Evolutionary conservation across 2,888 invertebrate genomes (phyloP).

Genomic region (Hyposoter didymator): DNA sequence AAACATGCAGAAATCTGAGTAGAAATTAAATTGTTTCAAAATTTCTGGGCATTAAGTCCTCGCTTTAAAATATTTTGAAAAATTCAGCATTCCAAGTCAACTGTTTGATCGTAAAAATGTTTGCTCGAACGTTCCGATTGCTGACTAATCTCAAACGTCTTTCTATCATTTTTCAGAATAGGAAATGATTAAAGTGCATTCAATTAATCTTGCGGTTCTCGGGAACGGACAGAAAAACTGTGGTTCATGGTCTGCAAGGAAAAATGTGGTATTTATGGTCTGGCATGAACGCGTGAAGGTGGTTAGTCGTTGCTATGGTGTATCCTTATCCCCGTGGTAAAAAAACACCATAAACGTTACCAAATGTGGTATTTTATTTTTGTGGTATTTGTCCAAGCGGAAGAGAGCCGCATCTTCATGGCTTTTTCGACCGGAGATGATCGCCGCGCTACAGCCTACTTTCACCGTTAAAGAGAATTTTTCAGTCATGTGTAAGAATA

Average conservation of each 20-base stretch:
- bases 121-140: not conserved
- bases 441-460: conserved; percentile 79
- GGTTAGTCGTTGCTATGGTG: not conserved
- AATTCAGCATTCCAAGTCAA: not conserved
- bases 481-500: conserved; percentile 76
- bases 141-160: not conserved
- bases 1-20: too few species aligned
- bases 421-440: conserved; percentile 76
- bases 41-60: not conserved
- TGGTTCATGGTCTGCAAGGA: not conserved
- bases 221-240: not conserved
- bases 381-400: conserved; percentile 27
- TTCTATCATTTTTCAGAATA: not conserved
- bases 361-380: conserved; percentile 21
- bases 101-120: not conserved
- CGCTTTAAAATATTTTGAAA: not conserved
- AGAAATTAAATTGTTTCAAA: not conserved
- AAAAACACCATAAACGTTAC: not conserved
- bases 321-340: not conserved
- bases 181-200: not conserved
- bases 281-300: not conserved
- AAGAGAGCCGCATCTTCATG: conserved; percentile 68
- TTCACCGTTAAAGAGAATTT: conserved; percentile 82
- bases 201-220: not conserved
- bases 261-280: not conserved